Conservation (phyloP, 2,113 vertebrate species). For the Psittacula cyanocephala region DNA sequence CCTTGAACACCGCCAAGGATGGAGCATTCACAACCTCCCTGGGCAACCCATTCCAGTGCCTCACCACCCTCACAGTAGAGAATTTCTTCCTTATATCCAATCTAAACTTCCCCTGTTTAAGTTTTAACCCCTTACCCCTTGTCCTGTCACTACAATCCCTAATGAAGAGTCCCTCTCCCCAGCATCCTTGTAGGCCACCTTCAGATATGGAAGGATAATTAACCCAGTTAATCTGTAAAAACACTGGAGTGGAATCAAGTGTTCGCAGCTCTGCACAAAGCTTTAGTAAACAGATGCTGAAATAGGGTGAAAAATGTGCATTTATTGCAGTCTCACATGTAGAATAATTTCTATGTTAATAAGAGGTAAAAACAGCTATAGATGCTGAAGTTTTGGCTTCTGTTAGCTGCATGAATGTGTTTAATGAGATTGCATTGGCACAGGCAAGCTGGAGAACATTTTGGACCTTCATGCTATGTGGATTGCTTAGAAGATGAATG, state of each 20-base stretch:
- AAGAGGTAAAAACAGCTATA: constrained; percentile 19
- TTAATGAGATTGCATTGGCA: constrained; percentile 1
- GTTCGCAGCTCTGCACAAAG: background rate
- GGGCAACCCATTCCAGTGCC: background rate
- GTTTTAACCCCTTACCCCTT: background rate
- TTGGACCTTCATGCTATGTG: background rate
- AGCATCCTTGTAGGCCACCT: background rate
- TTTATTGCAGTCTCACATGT: background rate
- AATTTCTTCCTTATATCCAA: background rate
- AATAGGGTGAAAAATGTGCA: background rate
- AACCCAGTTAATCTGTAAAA: background rate
- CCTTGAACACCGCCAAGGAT: background rate
- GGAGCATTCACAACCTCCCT: background rate
- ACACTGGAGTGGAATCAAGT: background rate
- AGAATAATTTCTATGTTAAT: background rate
- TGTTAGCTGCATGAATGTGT: background rate
- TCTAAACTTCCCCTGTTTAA: background rate
- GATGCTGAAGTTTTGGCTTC: background rate
- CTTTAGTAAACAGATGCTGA: background rate
- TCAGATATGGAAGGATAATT: background rate
- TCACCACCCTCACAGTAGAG: background rate
- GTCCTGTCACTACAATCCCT: background rate
- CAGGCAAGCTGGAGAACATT: background rate
- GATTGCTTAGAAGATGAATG: constrained; percentile 26
- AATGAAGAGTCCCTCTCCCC: background rate